Base-by-base conservation (phyloP, 2,797 vertebrate genomes). In the Limosa lapponica region DNA sequence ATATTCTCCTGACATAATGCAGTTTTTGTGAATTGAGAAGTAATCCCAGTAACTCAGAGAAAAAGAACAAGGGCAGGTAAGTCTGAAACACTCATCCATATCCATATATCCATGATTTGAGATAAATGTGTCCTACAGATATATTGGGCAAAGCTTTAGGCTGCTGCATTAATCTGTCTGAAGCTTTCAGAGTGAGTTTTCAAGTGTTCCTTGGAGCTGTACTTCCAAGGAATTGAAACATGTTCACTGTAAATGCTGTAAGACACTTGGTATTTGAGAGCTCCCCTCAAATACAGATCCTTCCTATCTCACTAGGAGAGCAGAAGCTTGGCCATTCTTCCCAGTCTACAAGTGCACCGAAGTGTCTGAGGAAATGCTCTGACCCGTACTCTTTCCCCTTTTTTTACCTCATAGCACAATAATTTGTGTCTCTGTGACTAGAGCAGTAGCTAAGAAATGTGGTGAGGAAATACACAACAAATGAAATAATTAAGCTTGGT, bases 371-470 rank as follows among this genome's bases (percentile, higher is more conserved):
- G 48, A 88, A 55, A 62, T 0, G 1, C 30, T 58, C 28, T 62
- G 39, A 70, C 7, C 1, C 8, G 41, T 39, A 16, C 1, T 4
- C 6, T 1, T 4, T 39, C 4, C 6, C 6, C 6, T 24, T 67
- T 39, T 70, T 71, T 48, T 37, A 2, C 10, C 52, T 71, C 11
- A 37, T 18, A 71, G 19, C 13, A 81, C 30, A 82, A 11, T 34
- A 69, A 73, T 49, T 22, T 51, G 6, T 77, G 32, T 4, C 30
- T 71, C 32, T 30, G 8, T 19, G 7, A 36, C 36, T n/a, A 41
- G 2, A 87, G 22, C 23, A 72, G 32, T 20, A 82, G 25, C 24
- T 34, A 18, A 75, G 27, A 3, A 77, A 70, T 1, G 2, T 17
- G 8, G 15, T 22, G 27, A 71, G 8, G 4, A 91, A 55, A 69